These are phyloP conservation scores for Drosophila repletoides DNA, from an alignment of 1,140 invertebrate species.

Conservation along the genomic window DNA sequence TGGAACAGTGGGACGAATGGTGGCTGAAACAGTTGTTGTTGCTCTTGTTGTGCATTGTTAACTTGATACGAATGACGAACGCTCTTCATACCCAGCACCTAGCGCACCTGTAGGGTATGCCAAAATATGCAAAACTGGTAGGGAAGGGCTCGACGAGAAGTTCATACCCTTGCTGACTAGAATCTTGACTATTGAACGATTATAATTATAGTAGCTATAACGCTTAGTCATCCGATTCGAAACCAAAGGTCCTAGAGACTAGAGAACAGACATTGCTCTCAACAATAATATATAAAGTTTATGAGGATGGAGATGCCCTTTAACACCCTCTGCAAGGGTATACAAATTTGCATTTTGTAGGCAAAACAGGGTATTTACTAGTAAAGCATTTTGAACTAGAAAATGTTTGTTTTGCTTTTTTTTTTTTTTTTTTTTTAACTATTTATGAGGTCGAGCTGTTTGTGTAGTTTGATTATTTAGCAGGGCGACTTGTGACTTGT, in stretches of 20 bases:
- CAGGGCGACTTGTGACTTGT: slow-evolving; percentile 40
- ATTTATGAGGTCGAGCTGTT: slow-evolving; percentile 62
- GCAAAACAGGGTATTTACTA: neutral
- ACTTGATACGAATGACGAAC: slow-evolving; percentile 33
- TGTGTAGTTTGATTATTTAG: slow-evolving; percentile 64
- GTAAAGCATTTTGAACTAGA: neutral
- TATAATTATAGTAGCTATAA: too few relatives aligned
- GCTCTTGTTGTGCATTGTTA: slow-evolving; percentile 22
- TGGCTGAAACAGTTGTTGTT: too few relatives aligned
- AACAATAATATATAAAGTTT: too few relatives aligned
- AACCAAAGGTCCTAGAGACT: too few relatives aligned
- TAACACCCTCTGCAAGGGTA: too few relatives aligned
- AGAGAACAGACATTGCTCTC: too few relatives aligned
- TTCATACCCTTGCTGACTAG: neutral
- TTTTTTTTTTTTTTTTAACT: slow-evolving; percentile 48
- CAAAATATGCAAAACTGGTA: neutral
- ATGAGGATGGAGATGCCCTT: too few relatives aligned
- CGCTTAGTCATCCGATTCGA: too few relatives aligned
- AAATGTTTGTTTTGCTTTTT: slow-evolving; percentile 28
- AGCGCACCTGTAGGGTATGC: neutral
- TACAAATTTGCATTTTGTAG: too few relatives aligned
- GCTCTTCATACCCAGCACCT: slow-evolving; percentile 8
- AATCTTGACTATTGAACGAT: too few relatives aligned
- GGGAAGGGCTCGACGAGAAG: neutral
- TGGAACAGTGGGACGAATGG: too few relatives aligned